phyloP scores from a whole-genome alignment of 2,888 invertebrate genomes.

The Chorisops tibialis region DNA sequence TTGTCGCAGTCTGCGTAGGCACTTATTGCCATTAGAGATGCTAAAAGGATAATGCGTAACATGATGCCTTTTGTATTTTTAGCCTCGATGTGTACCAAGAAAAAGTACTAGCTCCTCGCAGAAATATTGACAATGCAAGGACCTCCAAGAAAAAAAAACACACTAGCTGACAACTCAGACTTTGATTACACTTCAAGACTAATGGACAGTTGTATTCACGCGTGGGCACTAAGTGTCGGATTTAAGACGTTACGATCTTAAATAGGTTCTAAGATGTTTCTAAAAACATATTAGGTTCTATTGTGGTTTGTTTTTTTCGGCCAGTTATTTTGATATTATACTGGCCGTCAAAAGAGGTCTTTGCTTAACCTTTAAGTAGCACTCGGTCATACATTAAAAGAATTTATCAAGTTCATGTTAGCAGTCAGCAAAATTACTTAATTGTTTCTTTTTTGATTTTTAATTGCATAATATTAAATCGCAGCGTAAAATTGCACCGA shows the following conservation, averaged over 20 bases:
- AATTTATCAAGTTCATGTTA: too few species aligned
- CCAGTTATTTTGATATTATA: too few species aligned
- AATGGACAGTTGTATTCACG: constrained; percentile 1
- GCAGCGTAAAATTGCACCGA: too few species aligned
- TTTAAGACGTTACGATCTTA: not conserved
- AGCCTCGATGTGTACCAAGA: not conserved
- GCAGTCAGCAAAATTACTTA: too few species aligned
- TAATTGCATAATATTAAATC: too few species aligned
- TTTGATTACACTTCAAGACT: not conserved
- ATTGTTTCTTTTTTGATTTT: too few species aligned
- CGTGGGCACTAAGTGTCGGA: constrained; percentile 1
- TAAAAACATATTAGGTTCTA: not conserved
- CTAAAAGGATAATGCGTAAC: constrained; percentile 1
- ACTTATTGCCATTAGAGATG: not conserved
- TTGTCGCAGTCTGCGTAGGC: constrained; percentile 27
- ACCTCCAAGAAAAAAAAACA: not conserved
- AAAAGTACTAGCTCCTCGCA: not conserved
- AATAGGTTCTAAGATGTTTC: constrained; percentile 2
- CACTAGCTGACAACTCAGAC: not conserved
- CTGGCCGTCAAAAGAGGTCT: too few species aligned
- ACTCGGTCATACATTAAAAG: too few species aligned
- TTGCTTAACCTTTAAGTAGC: too few species aligned
- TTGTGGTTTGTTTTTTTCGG: too few species aligned
- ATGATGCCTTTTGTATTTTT: too few species aligned
- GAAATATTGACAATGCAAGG: not conserved